phyloP scores from a whole-genome alignment of 2,113 vertebrate genomes.

The Nesogale talazaci region DNA sequence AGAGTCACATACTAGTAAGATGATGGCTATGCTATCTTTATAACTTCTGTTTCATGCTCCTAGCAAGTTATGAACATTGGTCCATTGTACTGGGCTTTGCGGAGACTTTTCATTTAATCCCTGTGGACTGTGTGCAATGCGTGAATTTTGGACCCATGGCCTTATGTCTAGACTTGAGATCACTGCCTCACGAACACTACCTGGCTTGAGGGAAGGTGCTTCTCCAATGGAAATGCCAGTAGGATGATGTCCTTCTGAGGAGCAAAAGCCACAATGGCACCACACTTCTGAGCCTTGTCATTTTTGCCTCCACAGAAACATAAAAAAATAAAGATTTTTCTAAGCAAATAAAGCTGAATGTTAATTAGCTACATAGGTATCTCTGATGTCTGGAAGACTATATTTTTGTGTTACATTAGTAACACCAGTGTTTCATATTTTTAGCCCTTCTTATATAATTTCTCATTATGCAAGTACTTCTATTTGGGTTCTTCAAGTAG shows the following conservation, averaged over 20 bases:
- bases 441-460: conserved; percentile 58
- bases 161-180: not conserved
- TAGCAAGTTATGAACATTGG: not conserved
- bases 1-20: not conserved
- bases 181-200: not conserved
- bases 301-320: not conserved
- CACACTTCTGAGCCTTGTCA: not conserved
- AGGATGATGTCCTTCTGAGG: not conserved
- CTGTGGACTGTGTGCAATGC: not conserved
- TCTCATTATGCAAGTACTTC: conserved; percentile 64
- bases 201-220: not conserved
- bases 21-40: too few relatives aligned
- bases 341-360: not conserved
- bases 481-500: conserved; percentile 33
- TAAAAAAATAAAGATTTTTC: not conserved
- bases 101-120: not conserved
- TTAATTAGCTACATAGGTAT: not conserved
- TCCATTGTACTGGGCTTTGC: not conserved
- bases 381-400: not conserved
- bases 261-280: not conserved
- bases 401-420: conserved; percentile 20
- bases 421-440: conserved; percentile 42
- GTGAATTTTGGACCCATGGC: not conserved
- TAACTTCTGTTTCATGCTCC: accelerated
- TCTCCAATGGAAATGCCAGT: not conserved